These are phyloP conservation scores for Monarcha castaneiventris DNA, from an alignment of 2,113 vertebrate genomes.

Conservation along the genomic window DNA sequence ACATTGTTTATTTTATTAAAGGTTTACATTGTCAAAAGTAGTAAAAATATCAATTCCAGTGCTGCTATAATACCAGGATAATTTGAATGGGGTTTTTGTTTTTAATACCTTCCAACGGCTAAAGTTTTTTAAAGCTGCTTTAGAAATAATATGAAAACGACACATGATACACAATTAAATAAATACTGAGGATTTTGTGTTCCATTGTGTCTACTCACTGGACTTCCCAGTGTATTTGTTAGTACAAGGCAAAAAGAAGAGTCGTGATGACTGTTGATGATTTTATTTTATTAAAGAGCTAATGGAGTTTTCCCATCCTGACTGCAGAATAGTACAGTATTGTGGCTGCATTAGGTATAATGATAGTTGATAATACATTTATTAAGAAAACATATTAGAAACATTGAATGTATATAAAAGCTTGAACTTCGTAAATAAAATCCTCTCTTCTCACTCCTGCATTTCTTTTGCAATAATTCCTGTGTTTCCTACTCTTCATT, in stretches of 20 bases:
- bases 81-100: conserved; percentile 63
- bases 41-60: conserved; percentile 64
- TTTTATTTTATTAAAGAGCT: conserved; percentile 63
- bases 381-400: conserved; percentile 69
- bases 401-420: conserved; percentile 75
- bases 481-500: not conserved
- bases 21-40: conserved; percentile 76
- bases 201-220: conserved; percentile 62
- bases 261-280: conserved; percentile 46
- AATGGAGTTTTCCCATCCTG: conserved; percentile 23
- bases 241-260: conserved; percentile 39
- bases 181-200: conserved; percentile 66
- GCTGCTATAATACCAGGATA: conserved; percentile 78
- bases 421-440: conserved; percentile 65
- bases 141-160: conserved; percentile 70
- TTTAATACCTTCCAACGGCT: conserved; percentile 54
- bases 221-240: conserved; percentile 63
- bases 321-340: conserved; percentile 67
- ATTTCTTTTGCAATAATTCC: conserved; percentile 48
- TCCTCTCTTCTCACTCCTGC: conserved; percentile 10
- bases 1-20: conserved; percentile 73
- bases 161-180: conserved; percentile 55
- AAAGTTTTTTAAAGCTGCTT: conserved; percentile 75
- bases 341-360: conserved; percentile 68
- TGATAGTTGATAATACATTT: conserved; percentile 65